phyloP scores from a whole-genome alignment of 2,888 invertebrate species.

The Cerceris ruficornis region DNA sequence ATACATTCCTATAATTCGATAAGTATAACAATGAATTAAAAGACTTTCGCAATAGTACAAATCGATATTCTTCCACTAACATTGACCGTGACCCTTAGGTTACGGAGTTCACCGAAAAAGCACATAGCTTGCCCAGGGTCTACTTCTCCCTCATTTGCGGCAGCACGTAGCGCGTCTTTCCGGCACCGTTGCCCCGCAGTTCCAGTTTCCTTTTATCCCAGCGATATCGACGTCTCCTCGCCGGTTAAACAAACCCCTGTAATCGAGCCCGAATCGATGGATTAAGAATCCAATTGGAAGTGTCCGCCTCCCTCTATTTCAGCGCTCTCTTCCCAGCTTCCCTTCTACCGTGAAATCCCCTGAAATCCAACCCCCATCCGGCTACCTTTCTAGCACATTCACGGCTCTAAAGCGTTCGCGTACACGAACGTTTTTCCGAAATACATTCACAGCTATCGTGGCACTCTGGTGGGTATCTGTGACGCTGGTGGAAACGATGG shows the following conservation, averaged over 20 bases:
- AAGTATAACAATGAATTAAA: no score
- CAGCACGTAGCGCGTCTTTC: neutral
- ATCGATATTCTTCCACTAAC: conserved; percentile 6
- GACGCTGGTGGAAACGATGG: conserved; percentile 15
- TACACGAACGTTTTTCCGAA: conserved; percentile 57
- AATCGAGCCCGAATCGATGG: conserved; percentile 72
- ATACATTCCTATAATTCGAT: no score
- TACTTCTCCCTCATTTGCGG: no score
- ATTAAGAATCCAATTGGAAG: conserved; percentile 74
- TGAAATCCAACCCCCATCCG: conserved; percentile 41
- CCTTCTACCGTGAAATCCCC: conserved; percentile 47
- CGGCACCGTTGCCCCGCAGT: conserved; percentile 2
- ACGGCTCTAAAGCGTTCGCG: conserved; percentile 40
- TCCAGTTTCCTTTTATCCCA: conserved; percentile 25
- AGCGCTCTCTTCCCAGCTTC: neutral
- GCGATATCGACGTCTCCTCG: conserved; percentile 38
- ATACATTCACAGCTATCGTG: conserved; percentile 60
- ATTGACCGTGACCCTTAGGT: no score
- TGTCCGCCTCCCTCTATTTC: conserved; percentile 38
- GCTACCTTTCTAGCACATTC: conserved; percentile 42
- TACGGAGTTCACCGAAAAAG: no score
- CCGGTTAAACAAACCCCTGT: conserved; percentile 66
- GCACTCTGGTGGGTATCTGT: conserved; percentile 25
- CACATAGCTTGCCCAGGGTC: no score
- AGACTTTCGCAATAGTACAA: no score